Evolutionary conservation across 2,888 invertebrate genomes (phyloP), one percentile per base, ranked within the genome.

Genomic region (Nasonia oneida): DNA sequence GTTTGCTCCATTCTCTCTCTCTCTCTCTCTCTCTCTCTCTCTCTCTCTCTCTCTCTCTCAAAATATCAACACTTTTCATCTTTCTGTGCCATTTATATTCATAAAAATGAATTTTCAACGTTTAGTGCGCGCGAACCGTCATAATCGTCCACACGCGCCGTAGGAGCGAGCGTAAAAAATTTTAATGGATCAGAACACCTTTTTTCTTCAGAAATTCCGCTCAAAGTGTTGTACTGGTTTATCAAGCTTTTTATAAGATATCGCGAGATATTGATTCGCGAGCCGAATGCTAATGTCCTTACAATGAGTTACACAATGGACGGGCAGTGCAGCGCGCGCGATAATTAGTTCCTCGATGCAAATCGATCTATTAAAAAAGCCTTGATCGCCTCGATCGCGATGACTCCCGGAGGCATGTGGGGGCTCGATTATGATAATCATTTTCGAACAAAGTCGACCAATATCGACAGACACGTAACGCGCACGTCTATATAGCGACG

Each of bases 261-360:
- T 67, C 57, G 39, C 50, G 50, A 61, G 80, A 84, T 80, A 85
- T 73, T 77, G 79, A 84, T 87, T 71, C 76, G 57, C 57, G 23
- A 77, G 67, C 70, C 83, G 79, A 88, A 90, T 88, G 90, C 89
- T 89, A 89, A 89, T 88, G 85, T 87, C 87, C 87, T 89, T 87
- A 89, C 75, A 83, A 87, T 89, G 86, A 89, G 88, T 91, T 90
- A 89, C 88, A 90, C 88, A 90, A 90, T 90, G 87, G 75, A 78
- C 78, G 50, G n/a, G 4, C 5, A 53, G 53, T n/a, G 42, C 29
- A 29, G 29, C n/a, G 39, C 33, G 83, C 42, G 64, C 64, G 86
- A 88, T 91, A 91, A 92, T 91, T 90, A 90, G 89, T 90, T 91
- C 89, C 88, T 90, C 89, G 87, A 90, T 89, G 90, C 89, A 90